Percentiles rank a stretch among this genome's conserved stretches.
Evolutionary conservation across 2,113 vertebrate species (phyloP).

Genomic region (Melanerpes aurifrons): DNA sequence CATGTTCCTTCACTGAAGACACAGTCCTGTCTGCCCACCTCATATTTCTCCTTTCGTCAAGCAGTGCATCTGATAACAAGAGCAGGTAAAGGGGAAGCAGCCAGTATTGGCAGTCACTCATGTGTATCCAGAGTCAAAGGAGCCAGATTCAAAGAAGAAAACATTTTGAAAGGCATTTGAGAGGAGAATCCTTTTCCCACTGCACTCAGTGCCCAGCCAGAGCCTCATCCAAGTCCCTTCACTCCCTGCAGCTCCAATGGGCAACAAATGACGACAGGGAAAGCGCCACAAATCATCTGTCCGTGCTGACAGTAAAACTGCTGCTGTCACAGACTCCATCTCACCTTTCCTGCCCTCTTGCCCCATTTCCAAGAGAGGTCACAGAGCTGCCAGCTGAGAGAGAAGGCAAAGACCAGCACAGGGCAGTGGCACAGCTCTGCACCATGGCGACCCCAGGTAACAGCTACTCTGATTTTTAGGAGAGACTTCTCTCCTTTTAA

Average conservation of each 20-base stretch:
- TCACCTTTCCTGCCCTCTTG: neutral
- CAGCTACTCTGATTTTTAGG: neutral
- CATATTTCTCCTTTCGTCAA: neutral
- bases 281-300: fast-evolving
- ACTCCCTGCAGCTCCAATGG: neutral
- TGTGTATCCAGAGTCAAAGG: neutral
- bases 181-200: neutral
- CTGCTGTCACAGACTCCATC: neutral
- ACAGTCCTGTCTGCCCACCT: neutral
- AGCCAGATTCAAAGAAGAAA: neutral
- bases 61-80: neutral
- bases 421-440: fast-evolving
- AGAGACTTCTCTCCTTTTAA: neutral
- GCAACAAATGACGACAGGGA: neutral
- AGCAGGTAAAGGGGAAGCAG: neutral
- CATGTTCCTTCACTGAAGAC: neutral
- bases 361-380: neutral
- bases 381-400: fast-evolving
- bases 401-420: neutral
- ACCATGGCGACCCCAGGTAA: neutral
- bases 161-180: neutral
- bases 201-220: fast-evolving
- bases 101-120: neutral
- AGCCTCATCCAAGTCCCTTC: neutral
- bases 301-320: fast-evolving